Percentiles rank a stretch among this genome's conserved stretches.
phyloP scores from a whole-genome alignment of 2,888 invertebrate genomes.

The Philaethria dido region DNA sequence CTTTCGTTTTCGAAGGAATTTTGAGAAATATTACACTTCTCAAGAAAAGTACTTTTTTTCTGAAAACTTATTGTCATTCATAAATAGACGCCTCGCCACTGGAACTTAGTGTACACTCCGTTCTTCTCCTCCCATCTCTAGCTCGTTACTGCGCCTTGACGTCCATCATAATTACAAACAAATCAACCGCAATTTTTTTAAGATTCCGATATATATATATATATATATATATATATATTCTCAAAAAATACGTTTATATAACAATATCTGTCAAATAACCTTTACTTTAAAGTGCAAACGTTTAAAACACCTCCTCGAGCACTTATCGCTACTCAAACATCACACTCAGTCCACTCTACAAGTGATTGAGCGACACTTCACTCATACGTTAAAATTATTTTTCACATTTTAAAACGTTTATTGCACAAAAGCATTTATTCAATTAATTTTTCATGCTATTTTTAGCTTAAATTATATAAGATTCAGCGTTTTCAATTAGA shows the following conservation, averaged over 20 bases:
- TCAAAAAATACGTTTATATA: not conserved
- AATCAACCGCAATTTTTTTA: too few species aligned
- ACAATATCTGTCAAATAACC: not conserved
- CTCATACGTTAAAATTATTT: not conserved
- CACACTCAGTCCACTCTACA: not conserved
- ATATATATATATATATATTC: not conserved
- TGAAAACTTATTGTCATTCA: too few species aligned
- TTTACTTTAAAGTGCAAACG: not conserved
- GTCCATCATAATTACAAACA: too few species aligned
- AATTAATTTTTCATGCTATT: not conserved
- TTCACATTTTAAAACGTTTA: not conserved
- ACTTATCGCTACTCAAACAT: slow-evolving; percentile 12
- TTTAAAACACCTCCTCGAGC: not conserved
- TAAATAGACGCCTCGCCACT: too few species aligned
- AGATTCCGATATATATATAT: too few species aligned
- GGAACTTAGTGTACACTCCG: too few species aligned
- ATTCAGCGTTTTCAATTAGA: too few species aligned
- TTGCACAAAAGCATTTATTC: not conserved
- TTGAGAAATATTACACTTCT: too few species aligned
- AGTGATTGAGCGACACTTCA: slow-evolving; percentile 9
- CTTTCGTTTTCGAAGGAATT: too few species aligned
- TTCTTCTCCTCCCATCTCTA: too few species aligned
- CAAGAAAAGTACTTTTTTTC: too few species aligned
- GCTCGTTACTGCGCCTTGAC: too few species aligned
- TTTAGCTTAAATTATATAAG: not conserved